A percentile compares a stretch with the other conserved stretches of the same genome.
These are phyloP conservation scores for Fistularia commersonii DNA, from an alignment of 2,797 vertebrate genomes.

Conservation along the genomic window DNA sequence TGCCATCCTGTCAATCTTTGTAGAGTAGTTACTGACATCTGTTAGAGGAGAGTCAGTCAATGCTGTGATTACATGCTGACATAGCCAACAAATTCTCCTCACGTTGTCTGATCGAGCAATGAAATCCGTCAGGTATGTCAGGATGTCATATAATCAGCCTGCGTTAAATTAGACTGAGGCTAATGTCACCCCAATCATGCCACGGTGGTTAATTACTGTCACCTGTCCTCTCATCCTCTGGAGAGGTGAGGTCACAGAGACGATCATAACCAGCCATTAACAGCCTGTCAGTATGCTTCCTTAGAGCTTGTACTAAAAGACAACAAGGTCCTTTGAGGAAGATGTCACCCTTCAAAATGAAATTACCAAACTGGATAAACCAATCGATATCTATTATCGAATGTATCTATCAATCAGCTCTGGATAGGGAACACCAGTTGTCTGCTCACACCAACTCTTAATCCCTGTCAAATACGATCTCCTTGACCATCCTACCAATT, in stretches of 20 bases:
- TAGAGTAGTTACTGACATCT: no score
- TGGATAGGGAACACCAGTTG: slow-evolving; percentile 3
- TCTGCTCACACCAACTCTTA: slow-evolving; percentile 40
- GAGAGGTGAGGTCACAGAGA: slow-evolving; percentile 31
- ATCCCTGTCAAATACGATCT: slow-evolving; percentile 43
- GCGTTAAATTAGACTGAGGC: slow-evolving; percentile 57
- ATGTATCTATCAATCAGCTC: not conserved
- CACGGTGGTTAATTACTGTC: slow-evolving; percentile 57
- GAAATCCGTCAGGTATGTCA: slow-evolving; percentile 64
- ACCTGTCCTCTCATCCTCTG: slow-evolving; percentile 28
- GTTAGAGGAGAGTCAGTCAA: slow-evolving; percentile 29
- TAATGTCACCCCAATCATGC: slow-evolving; percentile 56
- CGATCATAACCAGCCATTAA: slow-evolving; percentile 7
- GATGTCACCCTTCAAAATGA: not conserved
- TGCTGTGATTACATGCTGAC: slow-evolving; percentile 24
- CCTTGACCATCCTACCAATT: slow-evolving; percentile 42
- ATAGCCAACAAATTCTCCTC: slow-evolving; percentile 32
- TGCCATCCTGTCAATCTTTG: no score
- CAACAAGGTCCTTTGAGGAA: not conserved
- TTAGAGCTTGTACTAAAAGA: not conserved
- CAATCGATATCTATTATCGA: slow-evolving; percentile 5
- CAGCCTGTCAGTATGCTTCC: slow-evolving; percentile 2
- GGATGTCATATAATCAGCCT: slow-evolving; percentile 56
- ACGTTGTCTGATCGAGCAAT: slow-evolving; percentile 31
- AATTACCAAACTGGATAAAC: no score